Evolutionary conservation across 2,797 vertebrate species (phyloP).

Genomic region (Karalla daura): DNA sequence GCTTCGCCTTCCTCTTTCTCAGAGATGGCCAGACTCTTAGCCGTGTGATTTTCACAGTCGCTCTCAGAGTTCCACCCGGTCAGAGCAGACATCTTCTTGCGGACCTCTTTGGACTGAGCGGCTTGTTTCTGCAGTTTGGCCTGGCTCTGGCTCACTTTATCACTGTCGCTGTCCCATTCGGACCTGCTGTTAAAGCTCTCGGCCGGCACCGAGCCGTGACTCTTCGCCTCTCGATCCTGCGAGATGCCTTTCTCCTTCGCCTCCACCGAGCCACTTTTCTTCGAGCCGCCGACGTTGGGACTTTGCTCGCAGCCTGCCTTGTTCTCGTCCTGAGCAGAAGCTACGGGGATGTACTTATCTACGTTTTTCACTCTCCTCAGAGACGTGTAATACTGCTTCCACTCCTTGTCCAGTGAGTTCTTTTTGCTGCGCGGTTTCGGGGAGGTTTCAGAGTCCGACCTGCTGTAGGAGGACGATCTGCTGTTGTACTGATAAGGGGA

Average conservation of each 20-base stretch:
- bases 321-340: conserved; percentile 66
- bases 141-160: conserved; percentile 74
- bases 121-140: conserved; percentile 65
- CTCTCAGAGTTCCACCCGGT: conserved; percentile 92
- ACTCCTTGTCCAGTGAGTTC: conserved; percentile 76
- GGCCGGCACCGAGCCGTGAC: conserved; percentile 51
- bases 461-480: conserved; percentile 84
- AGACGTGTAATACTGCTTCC: conserved; percentile 75
- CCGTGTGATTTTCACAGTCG: conserved; percentile 82
- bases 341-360: conserved; percentile 64
- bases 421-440: conserved; percentile 65
- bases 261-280: conserved; percentile 49
- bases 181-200: conserved; percentile 73
- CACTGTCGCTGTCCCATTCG: conserved; percentile 82
- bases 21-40: conserved; percentile 75
- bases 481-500: conserved; percentile 80
- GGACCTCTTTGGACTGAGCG: conserved; percentile 50
- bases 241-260: conserved; percentile 55
- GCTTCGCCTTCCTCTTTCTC: conserved; percentile 97
- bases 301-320: conserved; percentile 75
- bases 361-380: conserved; percentile 82
- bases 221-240: conserved; percentile 62
- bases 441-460: conserved; percentile 87
- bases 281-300: conserved; percentile 45
- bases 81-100: conserved; percentile 65